Evolutionary conservation across 2,888 invertebrate species (phyloP), one percentile per base, ranked within the genome.

Genomic region (Leptura quadrifasciata): DNA sequence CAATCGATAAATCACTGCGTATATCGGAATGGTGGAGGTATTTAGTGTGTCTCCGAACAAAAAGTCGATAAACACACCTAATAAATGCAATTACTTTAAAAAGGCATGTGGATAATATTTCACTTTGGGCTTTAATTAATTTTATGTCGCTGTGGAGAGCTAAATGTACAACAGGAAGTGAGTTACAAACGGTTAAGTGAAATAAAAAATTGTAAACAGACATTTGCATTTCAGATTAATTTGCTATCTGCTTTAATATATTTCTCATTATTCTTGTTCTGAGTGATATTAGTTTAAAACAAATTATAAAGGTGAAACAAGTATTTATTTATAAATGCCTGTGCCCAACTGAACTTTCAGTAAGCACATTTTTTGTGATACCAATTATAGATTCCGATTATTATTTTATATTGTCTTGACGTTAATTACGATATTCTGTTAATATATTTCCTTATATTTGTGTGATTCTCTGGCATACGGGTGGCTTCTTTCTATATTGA

Each of bases 1-100:
- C 72, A 76, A 79, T 80, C 81, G 69, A 81, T 81, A 79, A 79
- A 76, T 80, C 76, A 74, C 75, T 78, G 69, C 72, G 74, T 76
- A 72, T 74, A 52, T 70, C 60, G 75, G 61, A 68, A 71, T 67
- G 67, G 67, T 65, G 39, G 71, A 27, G 71, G 54, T 55, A 67
- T 75, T 75, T 58, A 35, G 63, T 61, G 10, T 21, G 67, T 67
- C 55, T 58, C 71, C 15, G 52, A 72, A 65, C 65, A 71, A 58
- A 68, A 69, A 58, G 57, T 68, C 55, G 68, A 24, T 47, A 54
- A 54, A 68, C 68, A 78, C 78, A 79, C 78, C 78, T 79, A 77
- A 76, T 77, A 67, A 74, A 79, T 76, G 77, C 77, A 79, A 79
- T 79, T 78, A 77, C 77, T 78, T 79, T 78, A 81, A 81, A 78